Conservation (phyloP, 2,113 vertebrate species). For the Megaleporinus macrocephalus region DNA sequence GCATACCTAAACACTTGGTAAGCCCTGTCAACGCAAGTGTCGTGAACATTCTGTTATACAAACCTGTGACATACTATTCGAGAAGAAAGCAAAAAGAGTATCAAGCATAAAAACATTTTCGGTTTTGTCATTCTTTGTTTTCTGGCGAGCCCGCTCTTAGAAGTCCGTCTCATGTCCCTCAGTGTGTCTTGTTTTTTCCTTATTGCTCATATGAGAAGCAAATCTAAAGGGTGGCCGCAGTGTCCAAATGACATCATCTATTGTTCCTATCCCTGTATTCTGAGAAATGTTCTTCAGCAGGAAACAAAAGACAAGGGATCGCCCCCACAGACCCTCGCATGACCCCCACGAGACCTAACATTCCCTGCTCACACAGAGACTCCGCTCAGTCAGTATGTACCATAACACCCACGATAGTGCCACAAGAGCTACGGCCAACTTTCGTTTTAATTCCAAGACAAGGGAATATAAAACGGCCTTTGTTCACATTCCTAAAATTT, state of each 20-base stretch:
- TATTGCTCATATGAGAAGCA: conserved; percentile 73
- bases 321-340: conserved; percentile 42
- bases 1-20: background rate
- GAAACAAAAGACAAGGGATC: conserved; percentile 62
- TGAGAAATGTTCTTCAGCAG: conserved; percentile 60
- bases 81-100: background rate
- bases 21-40: background rate
- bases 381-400: conserved; percentile 29
- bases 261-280: conserved; percentile 66
- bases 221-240: conserved; percentile 65
- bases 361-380: conserved; percentile 64
- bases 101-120: background rate
- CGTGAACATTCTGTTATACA: background rate
- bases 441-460: background rate
- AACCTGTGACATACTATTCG: background rate
- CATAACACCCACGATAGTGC: conserved; percentile 17
- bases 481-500: conserved; percentile 7
- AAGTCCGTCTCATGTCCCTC: background rate
- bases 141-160: background rate
- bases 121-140: background rate
- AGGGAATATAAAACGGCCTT: conserved; percentile 13
- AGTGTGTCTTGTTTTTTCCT: conserved; percentile 53
- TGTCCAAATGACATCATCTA: conserved; percentile 65
- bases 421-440: conserved; percentile 16
- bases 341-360: conserved; percentile 48